Conservation (phyloP, 2,797 vertebrate species). For the Dendrocincla tyrannina region DNA sequence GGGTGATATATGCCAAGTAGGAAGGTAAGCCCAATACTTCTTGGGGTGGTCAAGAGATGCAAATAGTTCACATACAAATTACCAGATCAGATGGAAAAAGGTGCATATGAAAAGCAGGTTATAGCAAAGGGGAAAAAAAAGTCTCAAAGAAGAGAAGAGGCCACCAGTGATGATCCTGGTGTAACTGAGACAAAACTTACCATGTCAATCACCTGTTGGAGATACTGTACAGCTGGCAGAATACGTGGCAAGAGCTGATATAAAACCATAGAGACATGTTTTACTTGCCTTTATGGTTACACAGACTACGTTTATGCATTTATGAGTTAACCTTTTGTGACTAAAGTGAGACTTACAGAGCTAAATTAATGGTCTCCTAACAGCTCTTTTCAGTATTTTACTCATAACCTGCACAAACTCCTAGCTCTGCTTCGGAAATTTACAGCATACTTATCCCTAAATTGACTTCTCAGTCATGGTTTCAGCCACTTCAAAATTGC, state of each 20-base stretch:
- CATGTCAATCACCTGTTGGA: not conserved
- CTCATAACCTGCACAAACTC: not conserved
- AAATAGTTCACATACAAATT: not conserved
- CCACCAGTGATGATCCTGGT: fast-evolving
- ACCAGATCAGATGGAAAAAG: not conserved
- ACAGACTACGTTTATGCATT: not conserved
- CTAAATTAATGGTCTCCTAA: not conserved
- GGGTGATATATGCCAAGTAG: not conserved
- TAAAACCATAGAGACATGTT: not conserved
- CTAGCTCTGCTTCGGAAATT: not conserved
- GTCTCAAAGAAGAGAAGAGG: not conserved
- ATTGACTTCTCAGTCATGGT: not conserved
- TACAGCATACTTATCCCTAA: not conserved
- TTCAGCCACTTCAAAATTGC: not conserved
- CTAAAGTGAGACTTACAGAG: not conserved
- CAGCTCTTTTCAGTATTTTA: not conserved
- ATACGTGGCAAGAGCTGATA: not conserved
- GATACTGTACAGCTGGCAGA: not conserved
- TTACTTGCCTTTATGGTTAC: not conserved
- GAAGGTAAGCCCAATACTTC: not conserved
- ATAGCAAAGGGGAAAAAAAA: not conserved
- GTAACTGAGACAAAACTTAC: not conserved
- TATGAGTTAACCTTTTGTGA: not conserved
- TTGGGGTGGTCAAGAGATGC: not conserved
- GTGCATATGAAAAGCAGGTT: not conserved